Evolutionary conservation across 1,140 invertebrate genomes (phyloP), one percentile per base, ranked within the genome.

Genomic region (Homarus americanus): DNA sequence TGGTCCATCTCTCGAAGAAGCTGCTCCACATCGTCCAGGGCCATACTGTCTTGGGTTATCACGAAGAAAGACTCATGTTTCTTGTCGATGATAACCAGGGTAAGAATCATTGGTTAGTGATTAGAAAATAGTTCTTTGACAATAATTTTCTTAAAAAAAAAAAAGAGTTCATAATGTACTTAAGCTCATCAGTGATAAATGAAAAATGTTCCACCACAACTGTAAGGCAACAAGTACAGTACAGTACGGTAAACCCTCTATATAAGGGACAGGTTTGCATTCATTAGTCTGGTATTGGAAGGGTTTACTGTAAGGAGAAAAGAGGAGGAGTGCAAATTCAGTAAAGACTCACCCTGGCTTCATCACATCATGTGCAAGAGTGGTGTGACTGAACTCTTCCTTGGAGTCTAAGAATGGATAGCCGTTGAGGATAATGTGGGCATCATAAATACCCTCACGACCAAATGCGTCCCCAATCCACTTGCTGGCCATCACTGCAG

Each of bases 361-460:
- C 99, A 99, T 99, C 20, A 99, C 98, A 95, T 99, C 99, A n/a
- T 98, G 97, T 0, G 99, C 99, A 32, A 99, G 95, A 10, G 98
- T 99, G 3, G 98, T 99, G 94, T 99, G 97, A 49, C 98, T 97
- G 95, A 99, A 99, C 94, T 99, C 99, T 36, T 92, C 92, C 66
- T 99, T 99, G 93, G 97, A 98, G 94, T 99, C 99, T 82, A 99
- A 95, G 95, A 99, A 99, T 3, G 99, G 99, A 95, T 99, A 99
- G 0, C 98, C 98, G 94, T 99, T 99, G 9, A 99, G 95, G 24
- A 97, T 97, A 93, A 99, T 99, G 94, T 99, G 99, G 2, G 99
- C 99, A 95, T 99, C 99, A 94, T 99, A 99, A 87, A 99, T 99
- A 92, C 98, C 98, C 94, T 97, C 96, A 93, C 97, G 96, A 0